phyloP scores from a whole-genome alignment of 2,888 invertebrate genomes.

The Luffia ferchaultella region DNA sequence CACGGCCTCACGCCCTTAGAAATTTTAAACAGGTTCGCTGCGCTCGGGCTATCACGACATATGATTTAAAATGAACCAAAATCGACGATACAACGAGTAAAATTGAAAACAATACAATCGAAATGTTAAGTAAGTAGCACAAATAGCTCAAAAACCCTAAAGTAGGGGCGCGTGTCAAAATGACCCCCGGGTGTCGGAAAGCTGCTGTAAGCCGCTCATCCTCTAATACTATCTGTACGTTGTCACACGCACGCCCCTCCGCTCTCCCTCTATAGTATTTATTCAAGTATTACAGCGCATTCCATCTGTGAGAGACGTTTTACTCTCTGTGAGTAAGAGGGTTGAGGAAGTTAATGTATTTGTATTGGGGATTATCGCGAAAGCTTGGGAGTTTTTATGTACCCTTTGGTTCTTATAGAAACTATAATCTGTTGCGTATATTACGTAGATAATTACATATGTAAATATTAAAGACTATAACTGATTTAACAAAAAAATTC shows the following conservation, averaged over 20 bases:
- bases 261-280: constrained; percentile 27
- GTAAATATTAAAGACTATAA: too few species aligned
- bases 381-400: background rate
- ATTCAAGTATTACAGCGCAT: constrained; percentile 42
- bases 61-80: background rate
- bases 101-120: too few species aligned
- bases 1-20: too few species aligned
- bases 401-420: too few species aligned
- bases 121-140: background rate
- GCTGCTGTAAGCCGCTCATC: constrained; percentile 18
- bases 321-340: constrained; percentile 11
- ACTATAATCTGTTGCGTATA: too few species aligned
- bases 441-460: too few species aligned
- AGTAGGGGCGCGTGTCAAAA: constrained; percentile 10
- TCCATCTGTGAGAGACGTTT: constrained; percentile 26
- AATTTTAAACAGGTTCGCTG: too few species aligned
- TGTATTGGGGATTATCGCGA: background rate
- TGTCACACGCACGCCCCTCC: constrained; percentile 23
- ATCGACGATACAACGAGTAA: too few species aligned
- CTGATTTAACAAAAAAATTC: too few species aligned
- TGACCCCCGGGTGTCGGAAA: constrained; percentile 12
- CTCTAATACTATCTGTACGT: constrained; percentile 24
- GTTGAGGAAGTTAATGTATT: background rate
- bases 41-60: background rate
- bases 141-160: constrained; percentile 7